A percentile compares a stretch with the other conserved stretches of the same genome.
Conservation (phyloP, 2,113 vertebrate species). For the Phoenicopterus ruber region DNA sequence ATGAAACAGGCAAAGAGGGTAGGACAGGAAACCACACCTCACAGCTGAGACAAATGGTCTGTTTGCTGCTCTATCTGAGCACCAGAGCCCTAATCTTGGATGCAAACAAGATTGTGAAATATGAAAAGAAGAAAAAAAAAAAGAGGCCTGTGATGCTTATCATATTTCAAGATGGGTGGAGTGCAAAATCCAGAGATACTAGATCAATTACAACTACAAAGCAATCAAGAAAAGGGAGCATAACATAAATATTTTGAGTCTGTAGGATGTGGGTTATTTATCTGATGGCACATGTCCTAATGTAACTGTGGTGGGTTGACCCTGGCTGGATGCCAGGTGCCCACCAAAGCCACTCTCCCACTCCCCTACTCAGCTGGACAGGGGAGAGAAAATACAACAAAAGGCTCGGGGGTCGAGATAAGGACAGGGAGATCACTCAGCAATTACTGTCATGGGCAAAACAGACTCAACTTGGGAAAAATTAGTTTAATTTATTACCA, state of each 20-base stretch:
- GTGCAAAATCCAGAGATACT: constrained; percentile 27
- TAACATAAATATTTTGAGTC: constrained; percentile 55
- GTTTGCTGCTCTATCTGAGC: not conserved
- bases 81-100: not conserved
- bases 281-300: not conserved
- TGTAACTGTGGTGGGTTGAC: too few relatives aligned
- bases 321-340: too few relatives aligned
- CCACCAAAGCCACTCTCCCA: too few relatives aligned
- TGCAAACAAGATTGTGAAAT: constrained; percentile 37
- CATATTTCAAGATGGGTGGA: constrained; percentile 33
- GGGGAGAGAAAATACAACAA: too few relatives aligned
- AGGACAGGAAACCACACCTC: constrained; percentile 59
- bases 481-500: too few relatives aligned
- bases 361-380: too few relatives aligned
- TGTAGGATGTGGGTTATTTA: constrained; percentile 42
- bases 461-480: too few relatives aligned
- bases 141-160: not conserved
- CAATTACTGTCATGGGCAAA: too few relatives aligned
- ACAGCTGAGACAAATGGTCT: constrained; percentile 26
- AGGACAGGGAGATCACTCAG: too few relatives aligned
- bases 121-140: not conserved
- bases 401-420: too few relatives aligned
- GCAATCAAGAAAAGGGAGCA: constrained; percentile 9
- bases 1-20: constrained; percentile 29
- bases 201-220: constrained; percentile 28